A percentile compares a stretch with the other conserved stretches of the same genome.
These are phyloP conservation scores for Aplysia californica DNA, from an alignment of 1,140 invertebrate genomes.

Conservation along the genomic window DNA sequence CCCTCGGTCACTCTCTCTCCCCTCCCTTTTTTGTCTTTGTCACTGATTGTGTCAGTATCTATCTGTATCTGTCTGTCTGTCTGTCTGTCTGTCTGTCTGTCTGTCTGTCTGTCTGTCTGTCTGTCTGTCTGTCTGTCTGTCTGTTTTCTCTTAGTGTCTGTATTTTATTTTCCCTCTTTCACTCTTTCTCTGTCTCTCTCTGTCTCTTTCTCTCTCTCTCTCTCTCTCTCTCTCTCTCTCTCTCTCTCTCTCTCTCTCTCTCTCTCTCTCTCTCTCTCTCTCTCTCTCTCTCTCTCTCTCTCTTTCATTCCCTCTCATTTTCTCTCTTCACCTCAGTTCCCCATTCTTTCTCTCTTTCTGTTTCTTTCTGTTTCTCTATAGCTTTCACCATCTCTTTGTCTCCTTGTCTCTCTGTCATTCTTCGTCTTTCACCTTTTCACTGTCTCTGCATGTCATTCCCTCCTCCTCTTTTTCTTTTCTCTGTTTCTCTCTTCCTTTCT, in stretches of 20 bases:
- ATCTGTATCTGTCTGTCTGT: constrained; percentile 22
- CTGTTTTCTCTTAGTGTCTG: constrained; percentile 4
- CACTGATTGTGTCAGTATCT: constrained; percentile 3
- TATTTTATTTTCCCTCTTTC: not conserved
- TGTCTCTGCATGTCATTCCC: not conserved
- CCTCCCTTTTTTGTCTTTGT: constrained; percentile 28
- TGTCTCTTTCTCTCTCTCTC: constrained; percentile 1
- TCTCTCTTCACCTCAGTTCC: not conserved
- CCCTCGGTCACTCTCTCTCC: not conserved
- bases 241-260: not conserved
- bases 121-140: constrained; percentile 4
- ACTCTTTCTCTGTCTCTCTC: not conserved
- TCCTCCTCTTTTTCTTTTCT: not conserved
- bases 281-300: no score
- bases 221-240: not conserved
- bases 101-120: constrained; percentile 13
- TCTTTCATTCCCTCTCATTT: not conserved
- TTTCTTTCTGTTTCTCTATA: not conserved
- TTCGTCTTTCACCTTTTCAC: not conserved
- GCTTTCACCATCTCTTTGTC: not conserved
- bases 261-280: not conserved
- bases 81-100: constrained; percentile 18
- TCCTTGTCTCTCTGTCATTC: not conserved
- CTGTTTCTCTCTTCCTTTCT: not conserved
- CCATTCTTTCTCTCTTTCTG: not conserved